phyloP scores from a whole-genome alignment of 2,797 vertebrate genomes.

The Synanceia verrucosa region DNA sequence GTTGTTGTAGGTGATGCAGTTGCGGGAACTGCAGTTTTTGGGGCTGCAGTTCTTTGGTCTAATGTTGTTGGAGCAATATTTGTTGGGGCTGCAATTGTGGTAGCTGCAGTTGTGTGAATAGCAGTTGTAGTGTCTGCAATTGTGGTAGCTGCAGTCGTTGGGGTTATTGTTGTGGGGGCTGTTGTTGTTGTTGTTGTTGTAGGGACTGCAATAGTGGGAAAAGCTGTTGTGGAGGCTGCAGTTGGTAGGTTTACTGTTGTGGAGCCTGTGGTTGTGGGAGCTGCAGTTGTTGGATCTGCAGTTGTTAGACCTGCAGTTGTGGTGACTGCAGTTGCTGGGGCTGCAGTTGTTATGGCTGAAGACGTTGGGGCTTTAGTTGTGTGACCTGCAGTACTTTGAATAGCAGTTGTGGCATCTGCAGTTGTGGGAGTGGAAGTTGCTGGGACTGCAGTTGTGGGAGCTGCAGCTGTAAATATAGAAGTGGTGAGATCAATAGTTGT shows the following conservation, averaged over 20 bases:
- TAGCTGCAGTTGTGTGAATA: fast-evolving
- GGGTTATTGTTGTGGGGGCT: fast-evolving
- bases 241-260: background rate
- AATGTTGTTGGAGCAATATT: background rate
- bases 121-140: fast-evolving
- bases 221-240: fast-evolving
- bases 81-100: background rate
- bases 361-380: too few species aligned
- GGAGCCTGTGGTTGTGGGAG: background rate
- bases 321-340: fast-evolving
- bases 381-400: fast-evolving
- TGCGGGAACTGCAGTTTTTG: fast-evolving
- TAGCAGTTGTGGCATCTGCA: fast-evolving
- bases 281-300: background rate
- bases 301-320: background rate
- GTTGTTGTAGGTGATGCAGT: background rate
- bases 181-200: background rate
- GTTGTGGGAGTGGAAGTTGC: background rate
- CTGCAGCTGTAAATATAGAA: background rate
- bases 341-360: background rate
- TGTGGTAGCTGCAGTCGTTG: background rate
- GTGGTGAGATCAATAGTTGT: background rate
- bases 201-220: background rate
- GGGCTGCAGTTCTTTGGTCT: fast-evolving
- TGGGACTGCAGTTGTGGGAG: background rate